These are phyloP conservation scores for Phrynosoma blainvillii DNA, from an alignment of 2,113 vertebrate species.

Conservation along the genomic window DNA sequence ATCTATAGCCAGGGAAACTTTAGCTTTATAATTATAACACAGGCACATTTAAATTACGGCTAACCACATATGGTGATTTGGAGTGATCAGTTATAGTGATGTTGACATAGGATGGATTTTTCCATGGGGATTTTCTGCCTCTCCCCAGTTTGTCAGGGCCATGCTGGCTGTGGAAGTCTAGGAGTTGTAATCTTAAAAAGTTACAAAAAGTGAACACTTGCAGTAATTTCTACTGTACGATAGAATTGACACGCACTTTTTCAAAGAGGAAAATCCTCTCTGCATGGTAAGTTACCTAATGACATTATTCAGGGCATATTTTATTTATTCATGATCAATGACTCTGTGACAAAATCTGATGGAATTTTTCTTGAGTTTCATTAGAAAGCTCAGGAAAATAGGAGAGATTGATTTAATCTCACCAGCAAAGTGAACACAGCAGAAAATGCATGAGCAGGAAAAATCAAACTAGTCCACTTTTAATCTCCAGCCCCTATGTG, in stretches of 20 bases:
- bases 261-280: neutral
- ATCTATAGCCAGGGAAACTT: neutral
- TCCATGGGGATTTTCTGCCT: neutral
- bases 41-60: neutral
- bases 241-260: neutral
- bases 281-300: neutral
- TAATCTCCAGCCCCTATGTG: too few species aligned
- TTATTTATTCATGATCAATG: too few species aligned
- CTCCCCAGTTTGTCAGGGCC: neutral
- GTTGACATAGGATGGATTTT: slow-evolving; percentile 1
- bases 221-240: neutral
- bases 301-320: neutral
- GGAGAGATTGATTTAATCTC: too few species aligned
- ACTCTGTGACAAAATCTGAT: too few species aligned
- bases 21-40: neutral
- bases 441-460: too few species aligned
- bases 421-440: too few species aligned
- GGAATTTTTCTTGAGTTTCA: too few species aligned
- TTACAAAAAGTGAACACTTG: neutral
- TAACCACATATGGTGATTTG: slow-evolving; percentile 8
- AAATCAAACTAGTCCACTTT: too few species aligned
- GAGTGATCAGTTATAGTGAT: neutral
- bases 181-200: neutral
- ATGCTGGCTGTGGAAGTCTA: too few species aligned
- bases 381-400: too few species aligned